These are phyloP conservation scores for Glaucidium brasilianum DNA, from an alignment of 2,113 vertebrate genomes.

Conservation along the genomic window DNA sequence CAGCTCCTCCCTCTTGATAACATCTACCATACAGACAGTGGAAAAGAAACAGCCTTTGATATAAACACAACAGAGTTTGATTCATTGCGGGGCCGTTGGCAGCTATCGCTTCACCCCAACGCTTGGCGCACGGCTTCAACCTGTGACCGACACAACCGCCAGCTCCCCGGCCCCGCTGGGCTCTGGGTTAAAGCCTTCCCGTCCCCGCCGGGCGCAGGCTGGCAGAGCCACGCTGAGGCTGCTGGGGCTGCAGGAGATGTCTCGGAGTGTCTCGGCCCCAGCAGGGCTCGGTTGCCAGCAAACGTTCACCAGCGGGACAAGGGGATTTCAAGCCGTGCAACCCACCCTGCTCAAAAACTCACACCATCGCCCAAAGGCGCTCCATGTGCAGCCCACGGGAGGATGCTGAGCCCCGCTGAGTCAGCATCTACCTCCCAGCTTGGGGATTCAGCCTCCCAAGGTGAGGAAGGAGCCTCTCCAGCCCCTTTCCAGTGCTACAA, in stretches of 20 bases:
- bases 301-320: accelerated
- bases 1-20: slow-evolving; percentile 52
- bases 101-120: not conserved
- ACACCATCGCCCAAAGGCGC: not conserved
- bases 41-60: slow-evolving; percentile 12
- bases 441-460: not conserved
- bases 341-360: not conserved
- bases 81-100: not conserved
- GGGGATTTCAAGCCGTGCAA: accelerated
- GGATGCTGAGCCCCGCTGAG: not conserved
- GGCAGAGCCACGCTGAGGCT: not conserved
- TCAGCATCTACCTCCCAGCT: not conserved
- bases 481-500: not conserved
- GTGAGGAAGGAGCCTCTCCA: not conserved
- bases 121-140: accelerated
- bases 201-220: accelerated
- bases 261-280: accelerated
- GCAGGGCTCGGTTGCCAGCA: not conserved
- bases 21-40: slow-evolving; percentile 3
- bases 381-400: not conserved
- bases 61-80: not conserved
- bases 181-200: not conserved
- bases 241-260: not conserved
- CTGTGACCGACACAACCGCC: not conserved
- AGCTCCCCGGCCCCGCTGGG: accelerated